These are phyloP conservation scores for Setipinna tenuifilis DNA, from an alignment of 2,797 vertebrate genomes.

Conservation along the genomic window DNA sequence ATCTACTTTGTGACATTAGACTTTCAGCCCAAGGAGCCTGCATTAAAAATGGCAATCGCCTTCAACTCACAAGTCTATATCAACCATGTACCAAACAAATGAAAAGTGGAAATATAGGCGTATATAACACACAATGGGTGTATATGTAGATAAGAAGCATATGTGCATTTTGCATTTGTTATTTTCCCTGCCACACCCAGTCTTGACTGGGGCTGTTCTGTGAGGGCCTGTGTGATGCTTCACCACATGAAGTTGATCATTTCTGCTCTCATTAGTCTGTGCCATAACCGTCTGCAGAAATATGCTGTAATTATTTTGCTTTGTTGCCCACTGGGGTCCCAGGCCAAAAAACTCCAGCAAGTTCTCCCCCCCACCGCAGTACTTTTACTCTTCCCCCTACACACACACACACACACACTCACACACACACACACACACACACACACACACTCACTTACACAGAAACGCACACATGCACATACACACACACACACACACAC, in stretches of 20 bases:
- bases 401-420: not conserved
- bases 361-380: not conserved
- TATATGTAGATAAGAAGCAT: not conserved
- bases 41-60: not conserved
- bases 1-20: not conserved
- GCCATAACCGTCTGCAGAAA: constrained; percentile 15
- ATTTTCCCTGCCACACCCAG: constrained; percentile 4
- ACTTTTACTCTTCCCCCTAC: not conserved
- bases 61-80: not conserved
- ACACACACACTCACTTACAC: not conserved
- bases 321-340: constrained; percentile 18
- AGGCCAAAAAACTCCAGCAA: not conserved
- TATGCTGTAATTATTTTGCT: constrained; percentile 21
- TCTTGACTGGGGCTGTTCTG: not conserved
- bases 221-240: not conserved
- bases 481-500: not conserved
- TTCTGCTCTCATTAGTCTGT: not conserved
- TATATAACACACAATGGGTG: not conserved
- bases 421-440: not conserved
- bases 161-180: not conserved
- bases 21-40: not conserved
- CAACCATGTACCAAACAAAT: not conserved
- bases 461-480: not conserved
- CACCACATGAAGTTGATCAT: not conserved
- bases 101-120: not conserved